Evolutionary conservation across 1,140 invertebrate species (phyloP).

Genomic region (Berghia stephanieae): DNA sequence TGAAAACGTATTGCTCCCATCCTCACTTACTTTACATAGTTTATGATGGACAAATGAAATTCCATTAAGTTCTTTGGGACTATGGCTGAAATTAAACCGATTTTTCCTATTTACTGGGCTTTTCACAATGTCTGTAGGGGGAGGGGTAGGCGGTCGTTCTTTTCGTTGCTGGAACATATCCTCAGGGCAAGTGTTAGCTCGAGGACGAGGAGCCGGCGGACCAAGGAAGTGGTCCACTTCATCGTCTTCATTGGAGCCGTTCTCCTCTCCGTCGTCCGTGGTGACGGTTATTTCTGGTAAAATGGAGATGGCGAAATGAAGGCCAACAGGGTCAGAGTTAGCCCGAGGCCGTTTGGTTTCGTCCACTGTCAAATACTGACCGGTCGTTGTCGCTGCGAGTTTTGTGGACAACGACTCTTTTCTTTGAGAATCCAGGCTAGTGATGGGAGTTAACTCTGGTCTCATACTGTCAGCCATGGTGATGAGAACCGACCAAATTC

Average conservation of each 20-base stretch:
- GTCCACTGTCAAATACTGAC: conserved; percentile 16
- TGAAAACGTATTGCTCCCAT: no score
- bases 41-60: conserved; percentile 19
- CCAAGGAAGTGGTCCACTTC: neutral
- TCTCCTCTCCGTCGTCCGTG: neutral
- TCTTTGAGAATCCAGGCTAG: no score
- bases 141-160: conserved; percentile 21
- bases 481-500: no score
- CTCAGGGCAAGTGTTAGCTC: conserved; percentile 27
- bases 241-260: neutral
- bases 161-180: conserved; percentile 20
- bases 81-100: conserved; percentile 24
- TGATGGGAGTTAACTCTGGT: no score
- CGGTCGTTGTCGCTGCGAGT: no score
- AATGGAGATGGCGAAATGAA: neutral
- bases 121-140: conserved; percentile 17
- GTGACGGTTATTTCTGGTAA: conserved; percentile 28
- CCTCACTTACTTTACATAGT: conserved; percentile 21
- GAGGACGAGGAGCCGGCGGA: conserved; percentile 8
- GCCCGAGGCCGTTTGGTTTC: conserved; percentile 25
- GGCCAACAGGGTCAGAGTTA: conserved; percentile 25
- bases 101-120: neutral
- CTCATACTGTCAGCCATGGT: no score
- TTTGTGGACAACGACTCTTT: no score
- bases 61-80: conserved; percentile 12